A percentile compares a stretch with the other conserved stretches of the same genome.
Evolutionary conservation across 2,888 invertebrate genomes (phyloP).

Genomic region (Acleris laterana): DNA sequence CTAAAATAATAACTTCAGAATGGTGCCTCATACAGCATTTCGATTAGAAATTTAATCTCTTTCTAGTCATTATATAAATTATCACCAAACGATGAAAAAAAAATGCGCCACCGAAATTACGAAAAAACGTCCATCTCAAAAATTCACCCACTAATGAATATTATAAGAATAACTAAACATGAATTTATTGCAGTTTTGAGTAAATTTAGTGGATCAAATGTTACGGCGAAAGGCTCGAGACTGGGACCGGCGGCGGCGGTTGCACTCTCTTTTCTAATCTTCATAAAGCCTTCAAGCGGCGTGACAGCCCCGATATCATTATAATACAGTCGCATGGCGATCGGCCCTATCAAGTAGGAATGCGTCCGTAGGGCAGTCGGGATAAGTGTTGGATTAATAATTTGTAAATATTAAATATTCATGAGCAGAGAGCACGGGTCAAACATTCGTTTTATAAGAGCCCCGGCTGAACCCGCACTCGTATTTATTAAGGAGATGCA

Average conservation of each 20-base stretch:
- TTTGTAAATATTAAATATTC: slow-evolving; percentile 84
- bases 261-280: slow-evolving; percentile 76
- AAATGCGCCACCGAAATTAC: no score
- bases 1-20: no score
- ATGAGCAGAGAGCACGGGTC: slow-evolving; percentile 78
- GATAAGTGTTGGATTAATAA: slow-evolving; percentile 82
- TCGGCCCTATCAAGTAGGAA: slow-evolving; percentile 62
- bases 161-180: no score
- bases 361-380: slow-evolving; percentile 57
- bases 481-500: slow-evolving; percentile 78
- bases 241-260: slow-evolving; percentile 39
- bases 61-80: no score
- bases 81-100: no score
- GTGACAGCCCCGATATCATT: slow-evolving; percentile 66
- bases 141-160: no score
- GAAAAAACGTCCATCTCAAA: no score
- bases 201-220: slow-evolving; percentile 32
- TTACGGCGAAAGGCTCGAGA: slow-evolving; percentile 43
- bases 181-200: no score
- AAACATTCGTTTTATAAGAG: slow-evolving; percentile 75
- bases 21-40: no score
- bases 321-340: slow-evolving; percentile 53
- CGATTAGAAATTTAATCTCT: no score
- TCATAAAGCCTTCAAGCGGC: slow-evolving; percentile 70
- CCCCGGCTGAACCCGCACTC: slow-evolving; percentile 68